These are phyloP conservation scores for Siniperca scherzeri DNA, from an alignment of 2,797 vertebrate species.

Conservation along the genomic window DNA sequence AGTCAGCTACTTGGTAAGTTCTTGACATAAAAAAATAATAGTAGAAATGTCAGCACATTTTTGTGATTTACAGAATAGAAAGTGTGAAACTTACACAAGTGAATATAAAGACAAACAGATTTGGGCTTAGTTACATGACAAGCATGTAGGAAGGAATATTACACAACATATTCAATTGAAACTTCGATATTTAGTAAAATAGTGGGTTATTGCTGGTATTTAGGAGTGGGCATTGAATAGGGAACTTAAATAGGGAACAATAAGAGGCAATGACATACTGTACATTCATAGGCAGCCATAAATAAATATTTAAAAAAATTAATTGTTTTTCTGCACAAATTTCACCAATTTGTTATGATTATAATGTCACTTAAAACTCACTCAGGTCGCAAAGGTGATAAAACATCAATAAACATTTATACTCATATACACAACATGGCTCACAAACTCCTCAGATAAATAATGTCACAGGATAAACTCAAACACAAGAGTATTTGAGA, in stretches of 20 bases:
- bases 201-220: neutral
- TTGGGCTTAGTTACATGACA: neutral
- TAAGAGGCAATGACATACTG: neutral
- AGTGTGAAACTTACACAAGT: neutral
- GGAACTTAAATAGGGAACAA: neutral
- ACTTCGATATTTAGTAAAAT: neutral
- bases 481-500: neutral
- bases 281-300: slow-evolving; percentile 1
- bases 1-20: neutral
- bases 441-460: neutral
- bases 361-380: neutral
- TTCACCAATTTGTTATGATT: neutral
- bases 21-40: neutral
- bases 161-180: neutral
- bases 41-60: neutral
- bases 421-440: neutral
- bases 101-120: neutral
- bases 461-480: neutral
- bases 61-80: neutral
- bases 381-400: neutral
- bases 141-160: neutral
- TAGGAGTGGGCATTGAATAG: neutral
- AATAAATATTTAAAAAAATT: neutral
- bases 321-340: neutral
- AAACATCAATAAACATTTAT: neutral